Conservation (phyloP, 2,797 vertebrate genomes). For the Hippopotamyrus pictus region DNA sequence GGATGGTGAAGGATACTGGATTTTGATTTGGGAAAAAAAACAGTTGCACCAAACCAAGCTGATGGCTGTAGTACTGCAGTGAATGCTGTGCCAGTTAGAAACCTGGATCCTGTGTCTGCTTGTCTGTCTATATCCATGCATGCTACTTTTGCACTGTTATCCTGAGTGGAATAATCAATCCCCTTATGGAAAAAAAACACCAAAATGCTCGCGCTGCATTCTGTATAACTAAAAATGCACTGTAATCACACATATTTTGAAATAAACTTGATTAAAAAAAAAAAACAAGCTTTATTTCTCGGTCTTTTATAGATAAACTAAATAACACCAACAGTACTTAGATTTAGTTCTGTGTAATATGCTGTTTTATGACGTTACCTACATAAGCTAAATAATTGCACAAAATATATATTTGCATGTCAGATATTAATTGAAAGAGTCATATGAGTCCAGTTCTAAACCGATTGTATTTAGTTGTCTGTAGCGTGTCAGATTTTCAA, state of each 20-base stretch:
- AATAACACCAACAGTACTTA: neutral
- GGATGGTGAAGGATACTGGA: neutral
- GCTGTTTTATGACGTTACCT: neutral
- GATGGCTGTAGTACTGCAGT: constrained; percentile 4
- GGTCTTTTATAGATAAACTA: neutral
- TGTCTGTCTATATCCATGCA: constrained; percentile 43
- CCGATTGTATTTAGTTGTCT: neutral
- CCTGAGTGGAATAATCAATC: constrained; percentile 24
- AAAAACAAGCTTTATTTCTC: neutral
- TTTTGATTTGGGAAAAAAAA: neutral
- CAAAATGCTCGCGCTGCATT: constrained; percentile 50
- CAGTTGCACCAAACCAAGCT: neutral
- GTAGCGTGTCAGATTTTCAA: neutral
- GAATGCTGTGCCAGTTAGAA: constrained; percentile 4
- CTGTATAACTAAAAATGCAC: constrained; percentile 36
- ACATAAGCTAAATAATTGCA: neutral
- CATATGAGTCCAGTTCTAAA: neutral
- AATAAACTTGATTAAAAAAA: constrained; percentile 47
- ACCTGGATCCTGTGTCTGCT: constrained; percentile 10
- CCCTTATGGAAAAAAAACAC: constrained; percentile 34
- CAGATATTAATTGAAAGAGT: neutral
- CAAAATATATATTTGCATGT: neutral
- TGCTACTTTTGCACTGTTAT: constrained; percentile 38
- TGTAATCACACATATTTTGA: constrained; percentile 50
- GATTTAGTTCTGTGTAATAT: neutral